Evolutionary conservation across 2,888 invertebrate species (phyloP).

Genomic region (Serripes groenlandicus): DNA sequence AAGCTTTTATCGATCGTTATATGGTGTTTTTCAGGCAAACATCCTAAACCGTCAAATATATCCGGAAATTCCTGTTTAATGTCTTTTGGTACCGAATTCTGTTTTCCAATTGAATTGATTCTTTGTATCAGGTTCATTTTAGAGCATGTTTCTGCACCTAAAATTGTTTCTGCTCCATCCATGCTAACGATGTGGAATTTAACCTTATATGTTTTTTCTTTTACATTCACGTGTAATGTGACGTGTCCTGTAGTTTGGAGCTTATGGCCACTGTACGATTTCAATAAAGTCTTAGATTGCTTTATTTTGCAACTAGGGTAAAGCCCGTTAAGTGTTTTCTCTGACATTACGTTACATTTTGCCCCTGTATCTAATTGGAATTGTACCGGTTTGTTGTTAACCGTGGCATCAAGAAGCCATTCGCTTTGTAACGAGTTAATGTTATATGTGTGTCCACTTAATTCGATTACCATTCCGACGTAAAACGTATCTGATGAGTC

Average conservation of each 20-base stretch:
- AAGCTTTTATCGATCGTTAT: conserved; percentile 33
- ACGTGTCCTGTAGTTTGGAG: conserved; percentile 1
- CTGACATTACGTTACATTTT: conserved; percentile 20
- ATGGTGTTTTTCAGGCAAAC: conserved; percentile 32
- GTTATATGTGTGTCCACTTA: conserved; percentile 21
- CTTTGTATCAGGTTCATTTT: conserved; percentile 25
- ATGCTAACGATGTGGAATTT: conserved; percentile 40
- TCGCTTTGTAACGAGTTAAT: conserved; percentile 23
- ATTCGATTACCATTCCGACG: conserved; percentile 36
- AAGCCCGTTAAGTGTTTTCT: conserved; percentile 9
- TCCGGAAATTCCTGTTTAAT: conserved; percentile 24
- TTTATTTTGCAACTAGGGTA: not conserved
- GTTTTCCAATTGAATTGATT: conserved; percentile 14
- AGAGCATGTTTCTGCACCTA: conserved; percentile 31
- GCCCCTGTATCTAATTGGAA: conserved; percentile 22
- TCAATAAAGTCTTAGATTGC: conserved; percentile 6
- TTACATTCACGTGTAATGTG: conserved; percentile 15
- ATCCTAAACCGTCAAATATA: conserved; percentile 39
- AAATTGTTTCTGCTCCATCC: conserved; percentile 10
- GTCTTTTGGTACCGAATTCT: conserved; percentile 8
- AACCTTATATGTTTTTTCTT: conserved; percentile 15
- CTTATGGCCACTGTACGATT: conserved; percentile 39
- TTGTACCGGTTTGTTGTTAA: conserved; percentile 30
- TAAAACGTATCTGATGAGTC: conserved; percentile 15
- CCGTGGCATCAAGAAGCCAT: conserved; percentile 32